These are phyloP conservation scores for Porphyrio hochstetteri DNA, from an alignment of 2,113 vertebrate species.

Conservation along the genomic window DNA sequence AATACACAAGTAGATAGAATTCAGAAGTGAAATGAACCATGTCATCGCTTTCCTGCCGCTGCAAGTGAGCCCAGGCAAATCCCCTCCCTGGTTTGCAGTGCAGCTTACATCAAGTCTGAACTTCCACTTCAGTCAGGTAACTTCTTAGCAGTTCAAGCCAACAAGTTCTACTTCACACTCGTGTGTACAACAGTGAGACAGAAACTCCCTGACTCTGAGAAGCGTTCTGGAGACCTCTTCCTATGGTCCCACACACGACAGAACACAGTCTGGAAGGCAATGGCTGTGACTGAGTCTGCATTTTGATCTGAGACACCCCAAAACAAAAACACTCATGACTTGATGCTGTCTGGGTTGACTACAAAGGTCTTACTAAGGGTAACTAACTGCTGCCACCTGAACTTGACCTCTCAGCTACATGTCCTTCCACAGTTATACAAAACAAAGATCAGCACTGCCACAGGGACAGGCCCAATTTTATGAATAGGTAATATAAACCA, in stretches of 20 bases:
- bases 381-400: not conserved
- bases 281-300: not conserved
- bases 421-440: fast-evolving
- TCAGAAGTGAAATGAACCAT: not conserved
- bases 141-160: not conserved
- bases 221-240: not conserved
- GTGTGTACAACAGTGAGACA: not conserved
- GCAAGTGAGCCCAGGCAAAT: not conserved
- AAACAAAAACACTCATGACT: fast-evolving
- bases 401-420: not conserved
- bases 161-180: not conserved
- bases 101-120: not conserved
- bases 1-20: not conserved
- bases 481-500: not conserved
- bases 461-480: not conserved
- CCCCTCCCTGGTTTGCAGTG: not conserved
- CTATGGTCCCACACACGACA: not conserved
- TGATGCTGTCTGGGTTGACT: not conserved
- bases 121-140: not conserved
- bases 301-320: not conserved
- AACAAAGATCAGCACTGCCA: not conserved
- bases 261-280: not conserved
- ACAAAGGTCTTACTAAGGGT: not conserved
- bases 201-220: not conserved
- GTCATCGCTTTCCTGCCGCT: not conserved